Base-by-base conservation (phyloP, 37 sponge, comb jelly and placozoan species). In the Mnemiopsis leidyi region DNA sequence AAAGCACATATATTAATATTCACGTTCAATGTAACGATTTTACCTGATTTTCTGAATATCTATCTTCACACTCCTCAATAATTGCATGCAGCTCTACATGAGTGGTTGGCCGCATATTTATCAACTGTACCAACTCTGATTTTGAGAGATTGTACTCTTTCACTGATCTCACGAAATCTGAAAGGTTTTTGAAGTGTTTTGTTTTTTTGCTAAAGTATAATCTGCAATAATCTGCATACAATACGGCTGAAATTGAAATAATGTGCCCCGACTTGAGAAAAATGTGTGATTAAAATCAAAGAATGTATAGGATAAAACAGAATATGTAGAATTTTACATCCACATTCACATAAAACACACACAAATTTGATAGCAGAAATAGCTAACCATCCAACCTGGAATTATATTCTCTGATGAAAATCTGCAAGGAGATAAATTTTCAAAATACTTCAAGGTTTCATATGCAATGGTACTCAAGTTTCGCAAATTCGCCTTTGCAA, bases 41-140 rank as follows among this genome's bases (percentile, higher is more conserved):
- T 38, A 85, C 90, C 90, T 85, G 90, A 3, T 35, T 85, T 39
- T 85, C 90, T 21, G 90, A 40, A 29, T 85, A 85, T 85, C 90
- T 28, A 3, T 85, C 90, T 29, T 85, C 90, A 85, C 90, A 85
- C 23, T 85, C 90, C 48, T 85, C 90, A 29, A 85, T 85, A 37
- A 85, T 40, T 16, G 90, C 90, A 25, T 85, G 90, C 39, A 85
- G 48, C 29, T 85, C 90, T 13, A 85, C 90, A 39, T 85, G 90
- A 1, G 90, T 85, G 3, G 48, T 40, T 28, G 90, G 90, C 0
- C 90, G 90, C 21, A 39, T 35, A 28, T 85, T 85, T 3, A 85
- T 40, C 61, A 85, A 25, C 90, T 85, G 90, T 18, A 85, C 61
- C 25, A 85, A 85, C 90, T 85, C 90, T 28, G 61, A 40, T 33